A percentile compares a stretch with the other conserved stretches of the same genome.
These are phyloP conservation scores for Bothrops jararaca DNA, from an alignment of 2,113 vertebrate species.

Conservation along the genomic window DNA sequence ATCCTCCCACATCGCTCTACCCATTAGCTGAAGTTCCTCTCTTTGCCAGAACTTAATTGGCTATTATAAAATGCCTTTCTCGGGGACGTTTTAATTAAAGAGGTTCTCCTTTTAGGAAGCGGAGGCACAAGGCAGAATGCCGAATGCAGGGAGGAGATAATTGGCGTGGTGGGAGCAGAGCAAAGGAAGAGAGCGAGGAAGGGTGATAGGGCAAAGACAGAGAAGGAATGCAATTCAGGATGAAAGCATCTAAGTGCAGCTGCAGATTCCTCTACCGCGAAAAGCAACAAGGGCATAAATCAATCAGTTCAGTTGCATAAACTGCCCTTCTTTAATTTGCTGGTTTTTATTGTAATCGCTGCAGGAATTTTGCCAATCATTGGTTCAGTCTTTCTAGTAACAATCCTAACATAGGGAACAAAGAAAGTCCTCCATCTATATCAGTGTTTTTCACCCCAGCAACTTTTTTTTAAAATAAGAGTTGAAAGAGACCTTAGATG, in stretches of 20 bases:
- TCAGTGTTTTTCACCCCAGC: not conserved
- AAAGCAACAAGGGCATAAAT: not conserved
- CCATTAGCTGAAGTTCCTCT: slow-evolving; percentile 42
- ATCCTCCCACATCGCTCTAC: slow-evolving; percentile 23
- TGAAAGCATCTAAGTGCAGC: not conserved
- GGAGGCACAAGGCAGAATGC: slow-evolving; percentile 42
- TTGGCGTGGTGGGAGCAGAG: slow-evolving; percentile 52
- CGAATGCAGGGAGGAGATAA: slow-evolving; percentile 37
- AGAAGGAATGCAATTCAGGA: slow-evolving; percentile 47
- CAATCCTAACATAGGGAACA: not conserved
- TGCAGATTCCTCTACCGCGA: not conserved
- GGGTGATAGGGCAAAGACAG: slow-evolving; percentile 45
- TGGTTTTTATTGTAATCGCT: not conserved
- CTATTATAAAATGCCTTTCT: slow-evolving; percentile 47
- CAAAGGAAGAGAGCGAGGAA: slow-evolving; percentile 40
- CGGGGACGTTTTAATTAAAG: slow-evolving; percentile 53
- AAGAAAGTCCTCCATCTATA: not conserved
- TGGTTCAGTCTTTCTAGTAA: not conserved
- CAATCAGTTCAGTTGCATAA: not conserved
- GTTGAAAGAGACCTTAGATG: not conserved
- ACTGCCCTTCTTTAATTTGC: not conserved
- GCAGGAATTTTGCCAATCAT: not conserved
- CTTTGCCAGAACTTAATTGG: slow-evolving; percentile 52
- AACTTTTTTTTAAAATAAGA: not conserved
- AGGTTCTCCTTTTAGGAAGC: slow-evolving; percentile 12